Base-by-base conservation (phyloP, 2,113 vertebrate genomes). In the Excalfactoria chinensis region DNA sequence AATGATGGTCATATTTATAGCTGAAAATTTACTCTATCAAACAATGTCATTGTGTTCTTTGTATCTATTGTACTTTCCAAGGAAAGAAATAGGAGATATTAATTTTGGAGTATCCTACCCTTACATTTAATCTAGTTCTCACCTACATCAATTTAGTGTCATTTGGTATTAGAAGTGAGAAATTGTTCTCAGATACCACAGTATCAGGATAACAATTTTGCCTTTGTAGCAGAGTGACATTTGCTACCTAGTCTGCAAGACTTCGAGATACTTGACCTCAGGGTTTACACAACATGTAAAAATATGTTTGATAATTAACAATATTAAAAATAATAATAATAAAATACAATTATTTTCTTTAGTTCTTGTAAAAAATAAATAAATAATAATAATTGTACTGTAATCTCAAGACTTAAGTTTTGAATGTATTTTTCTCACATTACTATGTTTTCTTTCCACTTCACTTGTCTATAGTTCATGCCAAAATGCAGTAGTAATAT, bases 61-160 rank as follows among this genome's bases (percentile, higher is more conserved):
- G 51, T 53, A 28, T 53, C 26, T 30, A 9, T 30, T 30, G 51
- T 17, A 30, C 28, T 30, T 53, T 28, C 26, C 26, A 53, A 30
- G 51, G 28, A 53, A 16, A 14, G 8, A 53, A 53, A 53, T 53
- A 53, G 16, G 51, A 53, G 26, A 15, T 14, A 53, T 13, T 53
- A 28, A 28, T 53, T 53, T 53, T 3, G 3, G 26, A 16, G 26
- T 6, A 53, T 9, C 51, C 15, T 16, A 30, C 51, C 26, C 8
- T 28, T 30, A 30, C 15, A 53, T 53, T 53, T 7, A 63, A 75
- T n/a, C 5, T 7, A n/a, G 0, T 46, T 10, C 2, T 28, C 20
- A 79, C 3, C 3, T 67, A 44, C 3, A 4, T 37, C 1, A 15
- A 0, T 13, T 32, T 82, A 6, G 1, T 51, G 40, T 51, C 5